These are phyloP conservation scores for Sphaerophoria taeniata DNA, from an alignment of 2,888 invertebrate genomes.

Conservation along the genomic window DNA sequence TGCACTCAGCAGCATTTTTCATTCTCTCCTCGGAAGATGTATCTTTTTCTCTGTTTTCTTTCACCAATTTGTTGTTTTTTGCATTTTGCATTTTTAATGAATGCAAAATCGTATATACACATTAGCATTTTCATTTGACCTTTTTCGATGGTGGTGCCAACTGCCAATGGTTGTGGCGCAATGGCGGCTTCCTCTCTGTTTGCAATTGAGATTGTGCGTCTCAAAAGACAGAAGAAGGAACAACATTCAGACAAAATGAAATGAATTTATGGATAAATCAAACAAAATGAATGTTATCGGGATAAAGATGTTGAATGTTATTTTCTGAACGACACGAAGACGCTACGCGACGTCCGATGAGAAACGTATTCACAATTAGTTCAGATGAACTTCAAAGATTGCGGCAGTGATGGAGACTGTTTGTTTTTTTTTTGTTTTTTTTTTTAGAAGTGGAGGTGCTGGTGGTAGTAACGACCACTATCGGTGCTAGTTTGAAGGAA, in stretches of 20 bases:
- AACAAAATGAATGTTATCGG: constrained; percentile 42
- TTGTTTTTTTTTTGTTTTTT: no score
- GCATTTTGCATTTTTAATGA: constrained; percentile 46
- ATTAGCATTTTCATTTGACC: constrained; percentile 49
- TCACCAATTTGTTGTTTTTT: not conserved
- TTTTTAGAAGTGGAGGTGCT: no score
- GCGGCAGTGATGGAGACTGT: constrained; percentile 1
- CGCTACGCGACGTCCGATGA: no score
- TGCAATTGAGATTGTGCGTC: not conserved
- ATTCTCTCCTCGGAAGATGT: constrained; percentile 34
- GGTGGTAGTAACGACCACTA: not conserved
- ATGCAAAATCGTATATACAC: constrained; percentile 26
- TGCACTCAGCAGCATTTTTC: constrained; percentile 37
- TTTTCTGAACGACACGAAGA: not conserved
- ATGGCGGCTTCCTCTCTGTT: not conserved
- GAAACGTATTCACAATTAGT: constrained; percentile 44
- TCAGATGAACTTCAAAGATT: constrained; percentile 63
- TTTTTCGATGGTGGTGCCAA: constrained; percentile 44
- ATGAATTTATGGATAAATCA: constrained; percentile 64
- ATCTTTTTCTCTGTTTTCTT: constrained; percentile 1
- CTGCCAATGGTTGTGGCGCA: constrained; percentile 9
- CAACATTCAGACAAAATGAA: constrained; percentile 33
- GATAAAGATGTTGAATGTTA: constrained; percentile 41
- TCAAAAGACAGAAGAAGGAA: not conserved
- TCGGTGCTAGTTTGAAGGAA: not conserved